Evolutionary conservation across 2,113 vertebrate species (phyloP).

Genomic region (Melanerpes formicivorus): DNA sequence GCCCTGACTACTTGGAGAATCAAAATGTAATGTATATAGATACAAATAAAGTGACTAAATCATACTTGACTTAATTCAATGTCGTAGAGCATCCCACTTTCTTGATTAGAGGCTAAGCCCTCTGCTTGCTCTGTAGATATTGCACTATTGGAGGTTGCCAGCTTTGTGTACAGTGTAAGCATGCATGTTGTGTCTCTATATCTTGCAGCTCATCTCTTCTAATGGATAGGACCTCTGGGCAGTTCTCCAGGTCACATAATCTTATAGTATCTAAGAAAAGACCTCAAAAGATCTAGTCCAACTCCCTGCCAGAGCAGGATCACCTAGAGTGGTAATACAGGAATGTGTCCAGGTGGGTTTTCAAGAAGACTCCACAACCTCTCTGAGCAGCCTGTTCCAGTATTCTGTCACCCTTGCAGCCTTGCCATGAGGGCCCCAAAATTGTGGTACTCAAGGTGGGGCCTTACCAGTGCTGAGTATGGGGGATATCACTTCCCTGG

Average conservation of each 20-base stretch:
- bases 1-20: conserved; percentile 71
- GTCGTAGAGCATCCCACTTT: not conserved
- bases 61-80: not conserved
- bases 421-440: too few relatives aligned
- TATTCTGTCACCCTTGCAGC: too few relatives aligned
- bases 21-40: conserved; percentile 77
- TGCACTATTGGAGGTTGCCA: not conserved
- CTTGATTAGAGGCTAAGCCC: not conserved
- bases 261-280: too few relatives aligned
- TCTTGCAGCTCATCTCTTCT: not conserved
- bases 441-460: too few relatives aligned
- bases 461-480: too few relatives aligned
- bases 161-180: not conserved
- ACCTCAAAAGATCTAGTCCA: too few relatives aligned
- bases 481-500: too few relatives aligned
- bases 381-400: too few relatives aligned
- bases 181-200: not conserved
- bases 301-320: too few relatives aligned
- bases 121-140: not conserved
- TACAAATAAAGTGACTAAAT: conserved; percentile 74
- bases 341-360: too few relatives aligned
- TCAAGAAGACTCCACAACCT: too few relatives aligned
- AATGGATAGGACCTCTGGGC: not conserved
- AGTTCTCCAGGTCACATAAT: not conserved
- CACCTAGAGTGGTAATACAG: too few relatives aligned